Conservation (phyloP, 2,888 invertebrate species). For the Panzeria rudis region DNA sequence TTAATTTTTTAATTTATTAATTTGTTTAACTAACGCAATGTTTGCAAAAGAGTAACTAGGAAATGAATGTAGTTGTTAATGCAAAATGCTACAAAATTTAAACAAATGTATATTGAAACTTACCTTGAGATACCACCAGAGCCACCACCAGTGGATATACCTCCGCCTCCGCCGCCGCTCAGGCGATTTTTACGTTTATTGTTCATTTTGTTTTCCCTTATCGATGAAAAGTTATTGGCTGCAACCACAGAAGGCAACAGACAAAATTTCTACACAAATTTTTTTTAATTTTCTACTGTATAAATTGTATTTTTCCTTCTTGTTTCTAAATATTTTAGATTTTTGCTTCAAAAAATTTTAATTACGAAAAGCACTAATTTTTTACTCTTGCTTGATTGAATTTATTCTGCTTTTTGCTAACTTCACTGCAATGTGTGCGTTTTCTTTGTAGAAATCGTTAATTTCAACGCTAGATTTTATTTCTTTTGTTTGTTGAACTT, state of each 20-base stretch:
- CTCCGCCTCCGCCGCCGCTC: slow-evolving; percentile 83
- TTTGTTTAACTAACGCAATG: slow-evolving; percentile 21
- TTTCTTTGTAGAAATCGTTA: slow-evolving; percentile 67
- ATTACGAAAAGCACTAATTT: slow-evolving; percentile 37
- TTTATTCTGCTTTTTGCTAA: slow-evolving; percentile 48
- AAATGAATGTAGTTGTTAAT: slow-evolving; percentile 33
- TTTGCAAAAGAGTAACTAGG: slow-evolving; percentile 38
- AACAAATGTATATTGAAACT: slow-evolving; percentile 41
- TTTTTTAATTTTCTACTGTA: slow-evolving; percentile 9
- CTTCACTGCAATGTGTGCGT: slow-evolving; percentile 58
- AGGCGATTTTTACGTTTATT: slow-evolving; percentile 94
- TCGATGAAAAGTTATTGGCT: slow-evolving; percentile 55
- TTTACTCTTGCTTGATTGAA: slow-evolving; percentile 42
- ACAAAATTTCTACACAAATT: slow-evolving; percentile 56
- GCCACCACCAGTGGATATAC: slow-evolving; percentile 77
- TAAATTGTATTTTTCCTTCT: slow-evolving; percentile 6
- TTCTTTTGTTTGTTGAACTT: slow-evolving; percentile 64
- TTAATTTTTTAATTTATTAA: slow-evolving; percentile 19
- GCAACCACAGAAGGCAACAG: slow-evolving; percentile 61
- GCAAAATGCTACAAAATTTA: slow-evolving; percentile 32
- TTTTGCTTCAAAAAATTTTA: slow-evolving; percentile 16
- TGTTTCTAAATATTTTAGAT: slow-evolving; percentile 6
- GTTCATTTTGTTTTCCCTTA: slow-evolving; percentile 74
- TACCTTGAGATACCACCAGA: slow-evolving; percentile 73
- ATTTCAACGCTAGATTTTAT: slow-evolving; percentile 54